Evolutionary conservation across 2,888 invertebrate species (phyloP).

Genomic region (Achlya flavicornis): DNA sequence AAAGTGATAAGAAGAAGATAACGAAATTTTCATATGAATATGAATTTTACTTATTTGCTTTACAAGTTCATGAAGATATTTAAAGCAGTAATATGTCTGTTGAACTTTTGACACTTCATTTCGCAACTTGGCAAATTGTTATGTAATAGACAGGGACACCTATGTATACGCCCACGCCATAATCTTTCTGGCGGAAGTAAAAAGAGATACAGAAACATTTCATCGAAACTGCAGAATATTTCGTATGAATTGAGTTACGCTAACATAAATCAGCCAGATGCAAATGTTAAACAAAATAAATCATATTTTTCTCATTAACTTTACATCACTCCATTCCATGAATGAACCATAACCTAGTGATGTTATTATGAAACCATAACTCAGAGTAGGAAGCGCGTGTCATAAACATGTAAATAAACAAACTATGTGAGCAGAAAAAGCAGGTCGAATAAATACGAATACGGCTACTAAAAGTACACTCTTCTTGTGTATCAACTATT

Average conservation of each 20-base stretch:
- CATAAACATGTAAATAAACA: constrained; percentile 10
- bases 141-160: too few species aligned
- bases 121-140: too few species aligned
- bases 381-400: constrained; percentile 16
- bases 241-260: not conserved
- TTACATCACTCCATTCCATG: constrained; percentile 15
- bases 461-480: not conserved
- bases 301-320: constrained; percentile 4
- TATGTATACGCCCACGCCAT: not conserved
- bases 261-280: not conserved
- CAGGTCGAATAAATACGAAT: not conserved
- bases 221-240: not conserved
- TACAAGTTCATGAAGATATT: not conserved
- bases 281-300: constrained; percentile 3
- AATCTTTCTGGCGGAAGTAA: not conserved
- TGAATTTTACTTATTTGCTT: not conserved
- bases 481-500: not conserved
- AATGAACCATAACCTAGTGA: constrained; percentile 16
- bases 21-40: not conserved
- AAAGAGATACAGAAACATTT: not conserved
- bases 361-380: constrained; percentile 18
- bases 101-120: not conserved
- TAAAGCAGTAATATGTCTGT: not conserved
- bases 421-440: not conserved
- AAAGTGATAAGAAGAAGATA: not conserved